Evolutionary conservation across 2,888 invertebrate genomes (phyloP), one percentile per base, ranked within the genome.

Genomic region (Zhuqinia jingwanae): DNA sequence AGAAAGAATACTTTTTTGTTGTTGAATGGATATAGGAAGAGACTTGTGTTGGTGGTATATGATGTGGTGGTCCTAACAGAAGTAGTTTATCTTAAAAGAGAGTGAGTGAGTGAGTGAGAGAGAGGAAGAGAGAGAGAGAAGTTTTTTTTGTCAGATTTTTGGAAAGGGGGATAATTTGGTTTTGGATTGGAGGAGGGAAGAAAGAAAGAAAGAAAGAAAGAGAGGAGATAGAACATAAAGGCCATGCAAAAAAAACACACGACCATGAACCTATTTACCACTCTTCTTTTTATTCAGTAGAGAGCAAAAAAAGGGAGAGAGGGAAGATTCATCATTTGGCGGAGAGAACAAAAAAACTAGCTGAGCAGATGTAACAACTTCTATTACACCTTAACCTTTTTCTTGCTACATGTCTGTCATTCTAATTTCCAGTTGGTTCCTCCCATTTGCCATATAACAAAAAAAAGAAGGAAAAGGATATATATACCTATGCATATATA

Each of bases 141-240:
- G 73, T 56, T 83, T 81, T 75, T 73, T 81, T 25, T 75, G 63
- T 63, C 83, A 63, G 63, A 76, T 76, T 76, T 36, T 65, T 65
- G 42, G 47, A 45, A 83, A 47, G 70, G 60, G 58, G 76, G 60
- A 83, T 83, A 83, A 83, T 76, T 83, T 83, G 83, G 83, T 76
- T 75, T 70, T 65, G 60, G 73, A 81, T 81, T 6, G 60, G 42
- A 73, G 65, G 17, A 65, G 42, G 42, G 65, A 65, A 50, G n/a
- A 42, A 65, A 20, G 65, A 36, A 36, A 3, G 36, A 8, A 8
- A 8, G 36, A 6, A 36, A 36, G 36, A 8, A 8, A 36, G 36
- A 36, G 36, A 36, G 8, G n/a, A n/a, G n/a, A n/a, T n/a, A n/a
- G n/a, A n/a, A n/a, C n/a, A n/a, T n/a, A n/a, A n/a, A n/a, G n/a